phyloP scores from a whole-genome alignment of 2,113 vertebrate species.

The Brachyhypopomus occidentalis region DNA sequence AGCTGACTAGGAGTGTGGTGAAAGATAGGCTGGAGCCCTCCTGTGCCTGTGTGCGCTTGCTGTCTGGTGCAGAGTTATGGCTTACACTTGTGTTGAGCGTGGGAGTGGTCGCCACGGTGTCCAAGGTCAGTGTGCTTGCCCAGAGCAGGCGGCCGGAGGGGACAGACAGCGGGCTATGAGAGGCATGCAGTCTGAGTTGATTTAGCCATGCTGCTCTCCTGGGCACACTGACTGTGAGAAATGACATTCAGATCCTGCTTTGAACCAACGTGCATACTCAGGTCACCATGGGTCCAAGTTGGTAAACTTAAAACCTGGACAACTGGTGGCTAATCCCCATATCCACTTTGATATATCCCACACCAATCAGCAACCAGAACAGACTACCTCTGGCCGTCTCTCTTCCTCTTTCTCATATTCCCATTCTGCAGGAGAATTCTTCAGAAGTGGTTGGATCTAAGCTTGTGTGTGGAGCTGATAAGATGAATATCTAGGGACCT shows the following conservation, averaged over 20 bases:
- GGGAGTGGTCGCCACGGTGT: constrained; percentile 9
- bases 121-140: constrained; percentile 46
- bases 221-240: constrained; percentile 39
- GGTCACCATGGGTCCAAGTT: constrained; percentile 49
- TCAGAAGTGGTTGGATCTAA: constrained; percentile 29
- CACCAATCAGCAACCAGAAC: constrained; percentile 20
- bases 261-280: constrained; percentile 34
- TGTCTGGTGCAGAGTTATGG: constrained; percentile 25
- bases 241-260: constrained; percentile 43
- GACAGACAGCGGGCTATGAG: constrained; percentile 42
- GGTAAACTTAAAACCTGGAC: constrained; percentile 57
- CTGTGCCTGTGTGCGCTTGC: constrained; percentile 10
- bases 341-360: neutral
- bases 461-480: constrained; percentile 12
- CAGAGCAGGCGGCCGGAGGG: constrained; percentile 2
- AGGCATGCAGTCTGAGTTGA: constrained; percentile 49
- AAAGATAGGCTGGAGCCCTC: neutral
- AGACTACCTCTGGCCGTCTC: neutral
- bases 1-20: constrained; percentile 10
- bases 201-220: constrained; percentile 48
- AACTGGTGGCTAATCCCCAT: constrained; percentile 48
- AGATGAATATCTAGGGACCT: constrained; percentile 6
- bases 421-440: constrained; percentile 23
- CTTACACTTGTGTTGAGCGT: constrained; percentile 29
- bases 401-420: neutral